These are phyloP conservation scores for Zaprionus kolodkinae DNA, from an alignment of 1,140 invertebrate species.

Conservation along the genomic window DNA sequence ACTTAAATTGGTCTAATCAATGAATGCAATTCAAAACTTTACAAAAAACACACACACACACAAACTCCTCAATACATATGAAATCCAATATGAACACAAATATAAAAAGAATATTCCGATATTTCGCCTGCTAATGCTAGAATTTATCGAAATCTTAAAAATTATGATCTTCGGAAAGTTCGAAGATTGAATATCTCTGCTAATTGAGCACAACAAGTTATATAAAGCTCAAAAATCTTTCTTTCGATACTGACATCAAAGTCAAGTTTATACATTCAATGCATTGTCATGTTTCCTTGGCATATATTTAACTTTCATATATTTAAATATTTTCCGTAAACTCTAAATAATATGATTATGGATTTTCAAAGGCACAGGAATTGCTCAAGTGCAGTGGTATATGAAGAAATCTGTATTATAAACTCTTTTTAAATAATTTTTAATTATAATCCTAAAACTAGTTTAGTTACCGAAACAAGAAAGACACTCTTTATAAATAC, in stretches of 20 bases:
- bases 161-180: constrained; percentile 16
- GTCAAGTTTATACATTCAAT: neutral
- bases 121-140: constrained; percentile 48
- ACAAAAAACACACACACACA: constrained; percentile 25
- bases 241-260: neutral
- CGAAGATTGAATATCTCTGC: constrained; percentile 33
- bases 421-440: constrained; percentile 15
- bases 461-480: constrained; percentile 27
- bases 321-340: neutral
- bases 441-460: constrained; percentile 6
- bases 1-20: constrained; percentile 54
- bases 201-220: neutral
- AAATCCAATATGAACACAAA: constrained; percentile 23
- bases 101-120: constrained; percentile 26
- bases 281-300: constrained; percentile 1
- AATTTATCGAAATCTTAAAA: constrained; percentile 7
- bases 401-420: constrained; percentile 11
- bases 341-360: neutral
- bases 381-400: constrained; percentile 31
- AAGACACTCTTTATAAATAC: constrained; percentile 7
- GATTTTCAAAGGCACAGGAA: neutral
- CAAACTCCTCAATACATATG: constrained; percentile 17
- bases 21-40: constrained; percentile 44
- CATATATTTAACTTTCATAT: neutral
- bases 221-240: neutral